Evolutionary conservation across 2,113 vertebrate genomes (phyloP).

Genomic region (Psettodes erumei): DNA sequence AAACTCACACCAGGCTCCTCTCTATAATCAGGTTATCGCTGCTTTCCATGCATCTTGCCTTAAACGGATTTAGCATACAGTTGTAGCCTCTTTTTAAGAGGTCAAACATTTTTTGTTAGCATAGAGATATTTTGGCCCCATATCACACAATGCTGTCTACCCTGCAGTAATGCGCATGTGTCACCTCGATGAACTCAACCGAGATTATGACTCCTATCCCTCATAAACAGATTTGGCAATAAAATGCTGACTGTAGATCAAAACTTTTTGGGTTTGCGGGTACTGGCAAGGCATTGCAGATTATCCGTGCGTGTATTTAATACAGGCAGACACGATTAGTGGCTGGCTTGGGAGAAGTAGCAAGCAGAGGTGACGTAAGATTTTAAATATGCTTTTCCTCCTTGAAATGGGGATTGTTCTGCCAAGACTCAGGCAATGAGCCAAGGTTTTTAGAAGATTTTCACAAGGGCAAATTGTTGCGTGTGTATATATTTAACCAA

Average conservation of each 20-base stretch:
- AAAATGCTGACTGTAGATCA: constrained; percentile 53
- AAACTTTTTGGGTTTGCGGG: constrained; percentile 29
- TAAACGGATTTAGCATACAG: constrained; percentile 6
- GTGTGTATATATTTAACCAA: constrained; percentile 9
- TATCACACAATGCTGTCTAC: not conserved
- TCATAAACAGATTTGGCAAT: constrained; percentile 32
- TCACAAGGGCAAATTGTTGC: constrained; percentile 44
- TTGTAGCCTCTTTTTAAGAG: constrained; percentile 35
- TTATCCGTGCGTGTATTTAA: constrained; percentile 50
- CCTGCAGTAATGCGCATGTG: constrained; percentile 22
- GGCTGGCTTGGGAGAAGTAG: constrained; percentile 31
- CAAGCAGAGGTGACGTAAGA: constrained; percentile 49
- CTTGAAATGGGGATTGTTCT: constrained; percentile 44
- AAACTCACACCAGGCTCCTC: not conserved
- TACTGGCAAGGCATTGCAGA: constrained; percentile 46
- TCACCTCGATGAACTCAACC: constrained; percentile 35
- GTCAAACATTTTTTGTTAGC: constrained; percentile 16
- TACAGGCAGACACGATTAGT: constrained; percentile 52
- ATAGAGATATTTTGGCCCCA: constrained; percentile 16
- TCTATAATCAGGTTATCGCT: constrained; percentile 10
- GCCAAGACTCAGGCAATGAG: constrained; percentile 42
- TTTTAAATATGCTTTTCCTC: constrained; percentile 54
- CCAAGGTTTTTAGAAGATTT: constrained; percentile 48
- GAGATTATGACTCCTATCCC: constrained; percentile 30
- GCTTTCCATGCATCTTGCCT: constrained; percentile 6